Evolutionary conservation across 1,140 invertebrate genomes (phyloP).

Genomic region (Brachystomella parvula): DNA sequence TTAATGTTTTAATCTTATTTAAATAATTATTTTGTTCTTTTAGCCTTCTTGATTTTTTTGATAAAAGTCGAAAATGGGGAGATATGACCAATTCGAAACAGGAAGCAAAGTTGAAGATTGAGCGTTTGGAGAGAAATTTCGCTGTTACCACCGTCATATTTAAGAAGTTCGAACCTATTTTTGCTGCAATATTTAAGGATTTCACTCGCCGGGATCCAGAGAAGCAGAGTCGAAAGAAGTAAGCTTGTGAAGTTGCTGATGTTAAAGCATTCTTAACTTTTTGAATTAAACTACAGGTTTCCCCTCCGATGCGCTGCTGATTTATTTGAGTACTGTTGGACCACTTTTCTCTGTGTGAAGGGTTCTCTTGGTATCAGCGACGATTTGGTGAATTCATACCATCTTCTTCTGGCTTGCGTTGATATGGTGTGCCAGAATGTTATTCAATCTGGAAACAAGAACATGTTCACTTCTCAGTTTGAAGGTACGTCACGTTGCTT

Average conservation of each 20-base stretch:
- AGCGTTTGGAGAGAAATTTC: constrained; percentile 82
- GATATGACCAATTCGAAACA: constrained; percentile 83
- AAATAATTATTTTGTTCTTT: constrained; percentile 13
- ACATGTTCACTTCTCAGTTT: constrained; percentile 78
- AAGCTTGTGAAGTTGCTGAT: no score
- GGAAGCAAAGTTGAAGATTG: constrained; percentile 76
- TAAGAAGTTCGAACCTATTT: constrained; percentile 86
- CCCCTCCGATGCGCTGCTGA: constrained; percentile 65
- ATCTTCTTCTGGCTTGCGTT: constrained; percentile 78
- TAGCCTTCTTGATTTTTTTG: constrained; percentile 89
- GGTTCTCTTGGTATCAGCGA: constrained; percentile 70
- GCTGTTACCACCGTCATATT: constrained; percentile 89
- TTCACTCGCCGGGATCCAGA: constrained; percentile 27
- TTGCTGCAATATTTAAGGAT: constrained; percentile 68
- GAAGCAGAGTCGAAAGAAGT: constrained; percentile 22
- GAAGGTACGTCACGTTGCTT: constrained; percentile 50
- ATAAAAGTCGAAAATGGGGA: constrained; percentile 90
- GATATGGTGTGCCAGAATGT: constrained; percentile 86
- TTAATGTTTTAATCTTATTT: constrained; percentile 7
- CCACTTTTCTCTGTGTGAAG: constrained; percentile 85
- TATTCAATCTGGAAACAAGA: constrained; percentile 65
- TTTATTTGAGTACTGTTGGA: constrained; percentile 90
- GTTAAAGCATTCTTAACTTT: no score
- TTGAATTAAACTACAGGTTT: no score
- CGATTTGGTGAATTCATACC: constrained; percentile 90